phyloP scores from a whole-genome alignment of 1,140 invertebrate genomes.

The Drosophila nannoptera region DNA sequence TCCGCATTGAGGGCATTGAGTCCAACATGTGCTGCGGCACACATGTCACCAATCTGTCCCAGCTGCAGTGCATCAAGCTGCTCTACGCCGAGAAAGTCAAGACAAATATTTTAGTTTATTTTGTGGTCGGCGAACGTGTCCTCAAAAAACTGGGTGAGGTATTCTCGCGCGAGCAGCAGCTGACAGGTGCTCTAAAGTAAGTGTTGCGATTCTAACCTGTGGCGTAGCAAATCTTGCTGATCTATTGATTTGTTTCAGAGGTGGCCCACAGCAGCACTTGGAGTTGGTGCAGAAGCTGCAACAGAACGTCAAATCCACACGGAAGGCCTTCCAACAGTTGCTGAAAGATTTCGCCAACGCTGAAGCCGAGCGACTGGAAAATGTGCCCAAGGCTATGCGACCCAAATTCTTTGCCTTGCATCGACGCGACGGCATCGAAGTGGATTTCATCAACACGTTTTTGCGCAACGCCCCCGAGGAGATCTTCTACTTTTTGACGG shows the following conservation, averaged over 20 bases:
- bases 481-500: constrained; percentile 84
- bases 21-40: constrained; percentile 93
- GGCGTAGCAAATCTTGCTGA: not conserved
- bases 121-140: constrained; percentile 86
- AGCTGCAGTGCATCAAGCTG: constrained; percentile 89
- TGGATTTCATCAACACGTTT: constrained; percentile 85
- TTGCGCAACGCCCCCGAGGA: constrained; percentile 83
- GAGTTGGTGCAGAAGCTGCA: constrained; percentile 86
- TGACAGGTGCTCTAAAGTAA: constrained; percentile 82
- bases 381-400: constrained; percentile 68
- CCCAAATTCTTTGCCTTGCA: constrained; percentile 82
- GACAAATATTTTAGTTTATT: constrained; percentile 83
- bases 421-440: constrained; percentile 85
- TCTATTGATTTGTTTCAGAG: constrained; percentile 79
- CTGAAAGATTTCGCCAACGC: constrained; percentile 84
- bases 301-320: constrained; percentile 83
- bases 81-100: constrained; percentile 86
- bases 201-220: not conserved
- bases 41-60: constrained; percentile 87
- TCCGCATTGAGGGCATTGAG: constrained; percentile 86
- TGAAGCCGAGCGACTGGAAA: constrained; percentile 83
- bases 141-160: constrained; percentile 81
- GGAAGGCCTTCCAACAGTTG: constrained; percentile 83
- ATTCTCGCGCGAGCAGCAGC: constrained; percentile 83
- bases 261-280: constrained; percentile 84